Conservation (phyloP, 1,140 invertebrate genomes). For the Apis florea region DNA sequence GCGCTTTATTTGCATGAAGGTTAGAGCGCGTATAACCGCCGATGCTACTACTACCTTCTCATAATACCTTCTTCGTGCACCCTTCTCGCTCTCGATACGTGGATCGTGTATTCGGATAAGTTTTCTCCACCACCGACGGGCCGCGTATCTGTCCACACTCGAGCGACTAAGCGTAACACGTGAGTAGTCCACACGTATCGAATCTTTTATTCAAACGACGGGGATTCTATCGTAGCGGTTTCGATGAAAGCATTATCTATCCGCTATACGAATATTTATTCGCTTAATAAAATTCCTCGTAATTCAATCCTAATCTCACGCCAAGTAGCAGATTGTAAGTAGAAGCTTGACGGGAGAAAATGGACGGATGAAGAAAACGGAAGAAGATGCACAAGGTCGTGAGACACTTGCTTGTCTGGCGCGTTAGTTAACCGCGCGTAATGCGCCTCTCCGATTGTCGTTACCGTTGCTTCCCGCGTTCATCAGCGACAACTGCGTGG, state of each 20-base stretch:
- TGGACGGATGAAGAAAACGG: conserved; percentile 29
- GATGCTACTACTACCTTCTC: conserved; percentile 34
- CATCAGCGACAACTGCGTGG: conserved; percentile 51
- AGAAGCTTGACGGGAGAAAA: no score
- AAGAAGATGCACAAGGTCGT: conserved; percentile 73
- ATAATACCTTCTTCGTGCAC: conserved; percentile 55
- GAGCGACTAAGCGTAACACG: neutral
- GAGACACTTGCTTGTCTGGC: conserved; percentile 65
- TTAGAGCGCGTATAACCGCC: conserved; percentile 31
- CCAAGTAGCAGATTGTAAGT: no score
- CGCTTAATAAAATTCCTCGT: no score
- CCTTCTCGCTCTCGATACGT: conserved; percentile 40
- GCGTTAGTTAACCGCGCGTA: conserved; percentile 65
- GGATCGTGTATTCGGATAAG: conserved; percentile 57
- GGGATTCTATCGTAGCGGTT: conserved; percentile 1
- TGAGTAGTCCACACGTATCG: conserved; percentile 31
- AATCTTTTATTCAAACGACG: conserved; percentile 42
- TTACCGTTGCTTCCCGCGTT: conserved; percentile 70
- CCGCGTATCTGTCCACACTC: neutral
- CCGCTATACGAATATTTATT: no score
- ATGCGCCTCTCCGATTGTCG: conserved; percentile 70
- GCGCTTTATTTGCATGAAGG: conserved; percentile 71
- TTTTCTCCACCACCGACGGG: neutral
- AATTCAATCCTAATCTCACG: no score
- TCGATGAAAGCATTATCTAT: no score